Base-by-base conservation (phyloP, 2,888 invertebrate genomes). In the Lycia hirtaria region DNA sequence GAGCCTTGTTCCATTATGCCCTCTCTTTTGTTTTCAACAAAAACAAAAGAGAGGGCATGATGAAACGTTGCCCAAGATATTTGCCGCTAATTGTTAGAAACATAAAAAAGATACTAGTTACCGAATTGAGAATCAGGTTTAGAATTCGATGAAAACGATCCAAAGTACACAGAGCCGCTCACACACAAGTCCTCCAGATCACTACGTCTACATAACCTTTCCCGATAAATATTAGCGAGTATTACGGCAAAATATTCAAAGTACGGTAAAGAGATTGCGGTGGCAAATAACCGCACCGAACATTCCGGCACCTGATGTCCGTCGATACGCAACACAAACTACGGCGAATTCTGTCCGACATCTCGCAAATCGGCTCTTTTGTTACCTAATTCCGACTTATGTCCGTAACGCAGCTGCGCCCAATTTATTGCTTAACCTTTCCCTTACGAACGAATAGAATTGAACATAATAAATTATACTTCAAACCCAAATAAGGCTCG, bases 391-490 rank as follows among this genome's bases (percentile, higher is more conserved):
- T 84, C 85, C 74, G 60, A 85, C 87, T 89, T 87, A 87, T 83
- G 84, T 81, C 83, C 81, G 81, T 77, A 83, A 78, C 88, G 78
- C 91, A 92, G 88, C 90, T 91, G 91, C 75, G 87, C 73, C 82
- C 78, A 75, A 83, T 83, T 83, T 83, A 83, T 81, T 70, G 88
- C 88, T 87, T 88, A 91, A 92, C 91, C 91, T 92, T 91, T 90
- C 85, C 84, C 83, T 77, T 77, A 75, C 83, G 40, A 37, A 40
- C 51, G 82, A 81, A 85, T 88, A 80, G 88, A 90, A 92, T 90
- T 89, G 91, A 90, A 89, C 83, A 88, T 88, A 81, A 89, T 92
- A 90, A 90, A 88, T 92, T 89, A 90, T 90, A 89, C 89, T 89
- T 88, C 86, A 88, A 88, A 85, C 87, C 87, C 85, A 87, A 89